These are phyloP conservation scores for Ptilodon capucinus DNA, from an alignment of 2,888 invertebrate species.

Conservation along the genomic window DNA sequence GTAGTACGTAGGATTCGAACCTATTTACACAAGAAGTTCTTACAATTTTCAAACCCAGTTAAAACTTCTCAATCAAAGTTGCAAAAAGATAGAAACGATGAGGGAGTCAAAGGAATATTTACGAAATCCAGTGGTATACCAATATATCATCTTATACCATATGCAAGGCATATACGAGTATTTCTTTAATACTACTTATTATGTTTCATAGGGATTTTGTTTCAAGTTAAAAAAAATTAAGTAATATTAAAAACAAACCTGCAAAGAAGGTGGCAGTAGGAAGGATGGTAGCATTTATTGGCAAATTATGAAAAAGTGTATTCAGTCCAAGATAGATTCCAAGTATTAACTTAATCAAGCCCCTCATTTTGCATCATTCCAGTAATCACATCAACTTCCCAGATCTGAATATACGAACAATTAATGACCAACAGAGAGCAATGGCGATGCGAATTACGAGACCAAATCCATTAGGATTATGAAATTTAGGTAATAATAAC, in stretches of 20 bases:
- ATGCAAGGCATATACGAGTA: too few relatives aligned
- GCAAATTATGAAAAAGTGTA: background rate
- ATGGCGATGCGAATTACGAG: background rate
- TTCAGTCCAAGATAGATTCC: background rate
- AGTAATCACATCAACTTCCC: background rate
- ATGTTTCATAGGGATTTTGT: too few relatives aligned
- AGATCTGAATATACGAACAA: background rate
- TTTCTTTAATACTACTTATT: too few relatives aligned
- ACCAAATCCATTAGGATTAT: background rate
- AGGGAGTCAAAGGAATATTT: too few relatives aligned
- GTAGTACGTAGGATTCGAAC: conserved; percentile 21
- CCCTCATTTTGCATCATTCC: background rate
- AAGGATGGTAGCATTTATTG: too few relatives aligned
- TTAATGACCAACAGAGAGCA: background rate
- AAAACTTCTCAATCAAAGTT: background rate
- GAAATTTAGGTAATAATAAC: background rate
- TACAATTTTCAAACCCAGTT: background rate
- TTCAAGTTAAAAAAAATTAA: too few relatives aligned
- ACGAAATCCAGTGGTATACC: too few relatives aligned
- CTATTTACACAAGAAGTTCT: conserved; percentile 2
- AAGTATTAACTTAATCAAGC: background rate
- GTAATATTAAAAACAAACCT: too few relatives aligned
- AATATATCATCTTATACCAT: too few relatives aligned
- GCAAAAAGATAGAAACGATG: background rate
- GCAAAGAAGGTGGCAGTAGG: too few relatives aligned